Evolutionary conservation across 2,888 invertebrate genomes (phyloP).

Genomic region (Meandrusa payeni): DNA sequence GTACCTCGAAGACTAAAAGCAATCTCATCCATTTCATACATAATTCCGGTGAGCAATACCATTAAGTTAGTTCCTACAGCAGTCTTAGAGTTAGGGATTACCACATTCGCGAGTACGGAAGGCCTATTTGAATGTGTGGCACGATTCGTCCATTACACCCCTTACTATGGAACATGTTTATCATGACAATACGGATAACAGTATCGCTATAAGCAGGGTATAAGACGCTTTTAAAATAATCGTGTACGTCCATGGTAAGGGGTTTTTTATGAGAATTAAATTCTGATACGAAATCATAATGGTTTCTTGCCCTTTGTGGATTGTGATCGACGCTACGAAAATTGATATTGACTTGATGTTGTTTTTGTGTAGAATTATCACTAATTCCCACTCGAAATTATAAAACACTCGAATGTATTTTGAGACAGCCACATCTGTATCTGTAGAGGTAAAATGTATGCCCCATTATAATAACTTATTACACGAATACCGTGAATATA

Average conservation of each 20-base stretch:
- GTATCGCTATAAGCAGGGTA: slow-evolving; percentile 25
- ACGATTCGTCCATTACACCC: slow-evolving; percentile 28
- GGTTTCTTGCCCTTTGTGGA: slow-evolving; percentile 15
- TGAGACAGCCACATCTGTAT: too few species aligned
- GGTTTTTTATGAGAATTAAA: slow-evolving; percentile 10
- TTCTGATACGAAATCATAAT: slow-evolving; percentile 1
- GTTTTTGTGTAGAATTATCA: neutral
- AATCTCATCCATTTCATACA: slow-evolving; percentile 20
- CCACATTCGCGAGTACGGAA: slow-evolving; percentile 23
- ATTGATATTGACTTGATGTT: neutral
- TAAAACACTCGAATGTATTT: too few species aligned
- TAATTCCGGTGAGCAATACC: slow-evolving; percentile 33
- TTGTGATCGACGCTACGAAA: neutral
- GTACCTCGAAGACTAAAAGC: slow-evolving; percentile 6
- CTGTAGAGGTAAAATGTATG: slow-evolving; percentile 22
- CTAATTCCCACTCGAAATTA: slow-evolving; percentile 11
- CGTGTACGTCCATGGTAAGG: slow-evolving; percentile 16
- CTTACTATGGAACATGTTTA: slow-evolving; percentile 35
- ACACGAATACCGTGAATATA: neutral
- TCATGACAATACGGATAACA: slow-evolving; percentile 42
- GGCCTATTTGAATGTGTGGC: slow-evolving; percentile 42
- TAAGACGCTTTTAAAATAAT: slow-evolving; percentile 22
- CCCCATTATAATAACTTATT: slow-evolving; percentile 15
- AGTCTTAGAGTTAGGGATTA: slow-evolving; percentile 28
- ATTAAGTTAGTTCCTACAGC: slow-evolving; percentile 45